Evolutionary conservation across 2,113 vertebrate species (phyloP), one percentile per base, ranked within the genome.

Genomic region (Actenoides lindsayi): DNA sequence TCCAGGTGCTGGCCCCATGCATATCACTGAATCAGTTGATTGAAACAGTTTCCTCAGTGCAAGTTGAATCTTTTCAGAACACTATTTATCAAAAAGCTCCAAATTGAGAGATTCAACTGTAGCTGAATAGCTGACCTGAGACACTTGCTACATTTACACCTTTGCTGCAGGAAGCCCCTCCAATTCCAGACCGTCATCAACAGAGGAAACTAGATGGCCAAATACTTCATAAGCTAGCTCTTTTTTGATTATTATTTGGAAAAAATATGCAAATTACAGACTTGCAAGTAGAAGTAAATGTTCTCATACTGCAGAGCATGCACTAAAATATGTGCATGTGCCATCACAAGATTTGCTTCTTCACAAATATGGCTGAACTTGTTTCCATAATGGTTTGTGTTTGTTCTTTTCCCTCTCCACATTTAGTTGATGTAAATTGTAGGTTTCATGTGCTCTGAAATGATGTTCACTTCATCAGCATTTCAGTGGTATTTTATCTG

Each of bases 401-500:
- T 97, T 96, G 95, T 95, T 97, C 96, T 96, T 79, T 84, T 87
- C 87, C 83, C 87, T 95, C 91, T 94, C 95, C 84, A 73, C 77
- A 96, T 96, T 89, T 57, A 93, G 74, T 79, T 95, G 95, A 97
- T 96, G 96, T 87, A 97, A 97, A 97, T 97, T 97, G 96, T 85
- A 97, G 96, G 96, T 89, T 97, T 96, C 62, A 1, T 94, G 87
- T n/a, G 91, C 91, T 96, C 91, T 94, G 91, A 93, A 96, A 96
- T 76, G 94, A 96, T 95, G 96, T 96, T 96, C 94, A 89, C 94
- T 93, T 96, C 90, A 96, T 97, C 96, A 97, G 95, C 96, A 96
- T 51, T 96, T 97, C 94, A 96, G 95, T 81, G 82, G 70, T 95
- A 91, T 87, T 96, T 94, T 94, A 96, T 95, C 91, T 48, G 91